Conservation (phyloP, 2,113 vertebrate genomes). For the Typhlomys cinereus region DNA sequence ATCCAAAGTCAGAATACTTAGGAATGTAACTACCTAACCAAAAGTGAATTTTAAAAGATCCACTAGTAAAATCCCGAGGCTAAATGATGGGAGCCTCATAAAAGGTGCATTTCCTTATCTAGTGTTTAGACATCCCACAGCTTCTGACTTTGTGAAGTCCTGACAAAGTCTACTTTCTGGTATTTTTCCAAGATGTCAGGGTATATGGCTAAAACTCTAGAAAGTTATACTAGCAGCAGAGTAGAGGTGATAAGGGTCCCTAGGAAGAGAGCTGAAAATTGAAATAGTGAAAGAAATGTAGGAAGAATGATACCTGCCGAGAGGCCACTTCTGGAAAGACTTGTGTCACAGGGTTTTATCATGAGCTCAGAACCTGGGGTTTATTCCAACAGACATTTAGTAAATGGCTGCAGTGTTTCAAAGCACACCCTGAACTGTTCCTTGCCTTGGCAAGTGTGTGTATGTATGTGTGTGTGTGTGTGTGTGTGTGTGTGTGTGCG, state of each 20-base stretch:
- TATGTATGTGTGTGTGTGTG: not conserved
- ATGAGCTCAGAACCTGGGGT: slow-evolving; percentile 12
- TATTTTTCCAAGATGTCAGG: not conserved
- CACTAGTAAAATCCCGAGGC: not conserved
- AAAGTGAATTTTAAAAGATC: not conserved
- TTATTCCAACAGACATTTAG: slow-evolving; percentile 28
- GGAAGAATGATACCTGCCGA: not conserved
- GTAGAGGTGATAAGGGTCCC: not conserved
- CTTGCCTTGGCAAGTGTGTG: not conserved
- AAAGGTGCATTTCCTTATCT: not conserved
- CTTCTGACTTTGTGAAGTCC: not conserved
- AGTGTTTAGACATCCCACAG: not conserved
- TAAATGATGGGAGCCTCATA: not conserved
- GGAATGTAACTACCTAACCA: not conserved
- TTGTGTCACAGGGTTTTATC: not conserved
- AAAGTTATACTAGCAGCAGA: not conserved
- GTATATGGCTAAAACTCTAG: not conserved
- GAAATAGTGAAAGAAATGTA: not conserved
- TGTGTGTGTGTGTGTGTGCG: not conserved
- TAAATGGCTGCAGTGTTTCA: not conserved
- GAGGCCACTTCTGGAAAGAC: slow-evolving; percentile 1
- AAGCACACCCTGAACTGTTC: not conserved
- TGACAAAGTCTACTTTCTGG: slow-evolving; percentile 39
- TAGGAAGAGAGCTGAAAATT: not conserved
- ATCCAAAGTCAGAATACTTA: not conserved